Percentiles rank a stretch among this genome's conserved stretches.
Conservation (phyloP, 2,113 vertebrate genomes). For the Oryzias celebensis region DNA sequence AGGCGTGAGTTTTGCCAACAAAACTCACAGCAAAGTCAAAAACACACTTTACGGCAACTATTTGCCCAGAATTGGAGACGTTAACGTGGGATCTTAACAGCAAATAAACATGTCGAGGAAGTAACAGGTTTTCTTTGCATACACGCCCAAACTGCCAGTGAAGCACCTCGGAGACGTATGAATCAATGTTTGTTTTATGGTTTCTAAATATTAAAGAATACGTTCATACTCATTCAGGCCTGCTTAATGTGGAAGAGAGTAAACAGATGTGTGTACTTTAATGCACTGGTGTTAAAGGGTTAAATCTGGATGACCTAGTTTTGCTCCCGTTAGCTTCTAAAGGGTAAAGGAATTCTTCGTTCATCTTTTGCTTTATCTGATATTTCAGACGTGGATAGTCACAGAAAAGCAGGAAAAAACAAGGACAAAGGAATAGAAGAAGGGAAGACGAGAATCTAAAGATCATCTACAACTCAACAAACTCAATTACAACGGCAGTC, state of each 20-base stretch:
- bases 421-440: conserved; percentile 46
- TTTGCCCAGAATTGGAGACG: not conserved
- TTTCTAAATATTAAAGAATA: not conserved
- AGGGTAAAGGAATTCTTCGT: no score
- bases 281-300: no score
- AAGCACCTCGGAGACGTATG: conserved; percentile 2
- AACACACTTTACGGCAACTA: conserved; percentile 41
- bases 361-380: conserved; percentile 3
- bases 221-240: not conserved
- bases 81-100: no score
- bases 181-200: conserved; percentile 16
- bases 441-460: conserved; percentile 21
- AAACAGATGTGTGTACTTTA: no score
- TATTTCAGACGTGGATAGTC: conserved; percentile 15
- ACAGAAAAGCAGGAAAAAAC: conserved; percentile 28
- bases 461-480: not conserved
- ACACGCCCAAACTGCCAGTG: conserved; percentile 1
- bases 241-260: no score
- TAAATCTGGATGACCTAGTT: no score
- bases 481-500: no score
- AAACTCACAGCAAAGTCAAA: conserved; percentile 5
- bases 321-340: no score
- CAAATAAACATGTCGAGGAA: not conserved
- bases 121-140: conserved; percentile 26
- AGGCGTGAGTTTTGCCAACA: conserved; percentile 4